Evolutionary conservation across 2,113 vertebrate genomes (phyloP).

Genomic region (Raphicerus campestris): DNA sequence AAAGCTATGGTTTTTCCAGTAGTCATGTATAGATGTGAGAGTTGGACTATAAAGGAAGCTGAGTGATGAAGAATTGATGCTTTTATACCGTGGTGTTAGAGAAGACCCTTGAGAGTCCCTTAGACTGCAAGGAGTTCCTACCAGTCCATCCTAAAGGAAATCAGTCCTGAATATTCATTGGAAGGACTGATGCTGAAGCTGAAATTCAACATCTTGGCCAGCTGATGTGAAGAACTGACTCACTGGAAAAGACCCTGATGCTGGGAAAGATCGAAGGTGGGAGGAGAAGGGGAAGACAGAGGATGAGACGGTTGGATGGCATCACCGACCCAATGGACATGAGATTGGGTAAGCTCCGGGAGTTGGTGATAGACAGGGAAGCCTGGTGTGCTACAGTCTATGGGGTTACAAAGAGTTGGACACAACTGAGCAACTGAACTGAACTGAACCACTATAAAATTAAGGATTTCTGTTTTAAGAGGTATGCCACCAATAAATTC

Average conservation of each 20-base stretch:
- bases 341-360: neutral
- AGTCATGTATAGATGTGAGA: neutral
- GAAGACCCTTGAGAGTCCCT: neutral
- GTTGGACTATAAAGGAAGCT: neutral
- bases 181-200: neutral
- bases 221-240: neutral
- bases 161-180: neutral
- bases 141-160: neutral
- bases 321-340: neutral
- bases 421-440: neutral
- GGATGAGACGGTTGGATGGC: neutral
- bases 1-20: neutral
- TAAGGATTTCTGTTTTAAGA: neutral
- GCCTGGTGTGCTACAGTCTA: neutral
- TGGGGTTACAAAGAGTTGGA: neutral
- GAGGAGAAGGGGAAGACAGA: neutral
- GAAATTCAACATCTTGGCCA: neutral
- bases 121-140: neutral
- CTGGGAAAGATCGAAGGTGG: neutral
- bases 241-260: neutral
- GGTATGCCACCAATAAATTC: neutral
- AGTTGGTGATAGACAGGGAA: neutral
- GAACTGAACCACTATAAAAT: neutral
- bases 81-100: neutral
- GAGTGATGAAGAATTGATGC: accelerated